Percentiles rank a stretch among this genome's conserved stretches.
phyloP scores from a whole-genome alignment of 2,888 invertebrate species.

The Serrognathus titanus region DNA sequence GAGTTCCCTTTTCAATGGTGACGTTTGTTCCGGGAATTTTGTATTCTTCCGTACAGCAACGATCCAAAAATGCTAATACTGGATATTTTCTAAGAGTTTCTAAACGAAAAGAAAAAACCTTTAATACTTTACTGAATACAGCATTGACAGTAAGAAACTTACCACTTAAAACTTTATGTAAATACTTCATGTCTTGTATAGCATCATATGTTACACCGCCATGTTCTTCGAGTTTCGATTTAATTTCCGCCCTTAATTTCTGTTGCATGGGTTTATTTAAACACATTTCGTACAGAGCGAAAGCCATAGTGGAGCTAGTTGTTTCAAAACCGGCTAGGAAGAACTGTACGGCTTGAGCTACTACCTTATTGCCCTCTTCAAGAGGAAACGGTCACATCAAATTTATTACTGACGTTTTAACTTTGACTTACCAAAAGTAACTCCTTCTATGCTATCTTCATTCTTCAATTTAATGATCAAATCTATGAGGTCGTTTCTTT shows the following conservation, averaged over 20 bases:
- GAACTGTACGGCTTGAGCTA: slow-evolving; percentile 58
- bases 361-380: slow-evolving; percentile 54
- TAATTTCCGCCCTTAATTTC: slow-evolving; percentile 44
- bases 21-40: slow-evolving; percentile 29
- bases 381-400: slow-evolving; percentile 26
- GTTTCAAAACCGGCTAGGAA: slow-evolving; percentile 56
- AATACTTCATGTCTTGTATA: slow-evolving; percentile 54
- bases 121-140: background rate
- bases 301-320: slow-evolving; percentile 51
- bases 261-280: slow-evolving; percentile 43
- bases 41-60: slow-evolving; percentile 31
- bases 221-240: slow-evolving; percentile 38
- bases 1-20: slow-evolving; percentile 34
- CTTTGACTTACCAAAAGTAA: slow-evolving; percentile 25
- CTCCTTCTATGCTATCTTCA: slow-evolving; percentile 46
- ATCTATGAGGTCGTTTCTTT: slow-evolving; percentile 57
- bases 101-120: slow-evolving; percentile 15
- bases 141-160: background rate
- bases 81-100: slow-evolving; percentile 46
- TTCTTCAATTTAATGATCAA: slow-evolving; percentile 54
- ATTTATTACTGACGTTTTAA: background rate
- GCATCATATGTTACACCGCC: slow-evolving; percentile 53
- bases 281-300: slow-evolving; percentile 46
- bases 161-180: slow-evolving; percentile 59
- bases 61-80: slow-evolving; percentile 31